Conservation (phyloP, 2,113 vertebrate genomes). For the Caranx melampygus region DNA sequence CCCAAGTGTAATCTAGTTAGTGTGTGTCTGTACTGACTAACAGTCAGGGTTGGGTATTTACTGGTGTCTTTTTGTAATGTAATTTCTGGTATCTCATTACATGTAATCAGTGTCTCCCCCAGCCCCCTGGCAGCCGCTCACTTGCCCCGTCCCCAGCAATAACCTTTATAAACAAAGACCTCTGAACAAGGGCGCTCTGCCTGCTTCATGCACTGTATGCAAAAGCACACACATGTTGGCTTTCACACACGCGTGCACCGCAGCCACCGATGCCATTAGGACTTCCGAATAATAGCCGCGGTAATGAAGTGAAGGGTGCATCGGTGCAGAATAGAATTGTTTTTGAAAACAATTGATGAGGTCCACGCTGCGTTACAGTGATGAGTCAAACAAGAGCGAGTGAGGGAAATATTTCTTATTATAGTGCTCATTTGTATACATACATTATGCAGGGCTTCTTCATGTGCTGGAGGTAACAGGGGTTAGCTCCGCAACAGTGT, state of each 20-base stretch:
- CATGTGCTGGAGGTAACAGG: constrained; percentile 12
- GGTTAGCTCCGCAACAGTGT: background rate
- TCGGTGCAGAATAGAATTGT: constrained; percentile 66
- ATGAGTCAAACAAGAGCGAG: constrained; percentile 51
- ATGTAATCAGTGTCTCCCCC: constrained; percentile 57
- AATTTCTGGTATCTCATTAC: constrained; percentile 67
- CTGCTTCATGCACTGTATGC: constrained; percentile 12
- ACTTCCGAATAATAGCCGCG: constrained; percentile 55
- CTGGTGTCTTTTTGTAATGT: constrained; percentile 42
- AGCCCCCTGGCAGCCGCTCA: constrained; percentile 14
- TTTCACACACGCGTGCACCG: constrained; percentile 20
- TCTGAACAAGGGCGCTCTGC: constrained; percentile 42
- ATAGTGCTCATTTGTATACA: constrained; percentile 45
- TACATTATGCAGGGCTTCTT: constrained; percentile 39
- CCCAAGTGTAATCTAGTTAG: constrained; percentile 36
- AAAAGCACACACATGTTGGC: constrained; percentile 18
- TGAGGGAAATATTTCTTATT: constrained; percentile 49
- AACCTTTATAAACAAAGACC: constrained; percentile 61
- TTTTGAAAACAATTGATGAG: constrained; percentile 61
- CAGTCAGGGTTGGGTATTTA: constrained; percentile 10
- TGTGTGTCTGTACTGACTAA: constrained; percentile 4
- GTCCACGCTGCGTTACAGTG: constrained; percentile 29
- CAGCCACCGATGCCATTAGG: constrained; percentile 54
- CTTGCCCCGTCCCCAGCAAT: constrained; percentile 9
- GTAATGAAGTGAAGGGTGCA: constrained; percentile 73